Percentiles rank a stretch among this genome's conserved stretches.
Evolutionary conservation across 2,888 invertebrate genomes (phyloP).

Genomic region (Caenorhabditis sp.): DNA sequence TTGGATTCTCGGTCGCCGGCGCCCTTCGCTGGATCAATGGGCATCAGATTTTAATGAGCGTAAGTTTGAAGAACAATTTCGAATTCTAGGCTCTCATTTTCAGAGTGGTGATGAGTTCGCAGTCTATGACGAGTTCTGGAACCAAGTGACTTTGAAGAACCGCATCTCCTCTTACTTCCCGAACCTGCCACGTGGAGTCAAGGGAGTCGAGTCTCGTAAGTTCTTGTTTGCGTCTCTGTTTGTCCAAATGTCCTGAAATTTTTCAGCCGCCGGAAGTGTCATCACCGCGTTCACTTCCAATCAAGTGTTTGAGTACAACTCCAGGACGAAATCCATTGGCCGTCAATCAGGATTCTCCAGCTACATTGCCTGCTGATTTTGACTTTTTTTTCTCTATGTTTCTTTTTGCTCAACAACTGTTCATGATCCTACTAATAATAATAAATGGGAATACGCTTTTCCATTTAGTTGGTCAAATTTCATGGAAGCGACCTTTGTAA

Average conservation of each 20-base stretch:
- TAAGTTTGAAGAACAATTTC: slow-evolving; percentile 28
- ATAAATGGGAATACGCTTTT: no score
- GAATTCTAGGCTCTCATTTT: no score
- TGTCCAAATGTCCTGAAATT: neutral
- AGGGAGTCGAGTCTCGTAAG: slow-evolving; percentile 71
- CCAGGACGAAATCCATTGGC: slow-evolving; percentile 57
- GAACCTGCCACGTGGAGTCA: slow-evolving; percentile 77
- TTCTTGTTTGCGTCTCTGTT: neutral
- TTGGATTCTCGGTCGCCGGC: slow-evolving; percentile 76
- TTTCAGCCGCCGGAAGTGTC: slow-evolving; percentile 58
- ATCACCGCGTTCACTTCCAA: slow-evolving; percentile 66
- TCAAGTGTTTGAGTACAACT: slow-evolving; percentile 70
- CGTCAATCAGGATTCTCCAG: slow-evolving; percentile 52
- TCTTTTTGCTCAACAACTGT: neutral
- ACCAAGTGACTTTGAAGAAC: slow-evolving; percentile 77
- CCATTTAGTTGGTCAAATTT: no score
- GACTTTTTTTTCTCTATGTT: neutral
- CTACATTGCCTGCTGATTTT: slow-evolving; percentile 59
- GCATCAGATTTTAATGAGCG: slow-evolving; percentile 79
- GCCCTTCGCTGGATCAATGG: slow-evolving; percentile 81
- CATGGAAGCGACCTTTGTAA: no score
- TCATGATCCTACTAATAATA: slow-evolving; percentile 30
- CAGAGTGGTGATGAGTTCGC: slow-evolving; percentile 77
- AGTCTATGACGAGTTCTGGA: slow-evolving; percentile 82
- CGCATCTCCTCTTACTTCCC: slow-evolving; percentile 77